Conservation (phyloP, 2,888 invertebrate species). For the Troides aeacus region DNA sequence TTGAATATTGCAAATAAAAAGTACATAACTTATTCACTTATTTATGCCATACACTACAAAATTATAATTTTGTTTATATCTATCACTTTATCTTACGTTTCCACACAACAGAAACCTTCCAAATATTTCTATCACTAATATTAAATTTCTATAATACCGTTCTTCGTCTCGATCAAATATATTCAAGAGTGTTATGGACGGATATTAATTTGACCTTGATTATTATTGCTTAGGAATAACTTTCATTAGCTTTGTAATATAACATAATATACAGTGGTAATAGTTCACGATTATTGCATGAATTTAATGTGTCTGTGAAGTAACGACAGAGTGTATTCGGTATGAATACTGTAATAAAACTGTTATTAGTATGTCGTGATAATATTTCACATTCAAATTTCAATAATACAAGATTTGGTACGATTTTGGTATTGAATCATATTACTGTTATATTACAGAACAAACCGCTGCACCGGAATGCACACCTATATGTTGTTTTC, state of each 20-base stretch:
- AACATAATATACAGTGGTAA: constrained; percentile 18
- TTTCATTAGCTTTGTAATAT: constrained; percentile 7
- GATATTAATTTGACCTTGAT: constrained; percentile 10
- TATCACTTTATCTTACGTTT: not conserved
- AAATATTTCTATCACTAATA: not conserved
- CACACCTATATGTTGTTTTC: constrained; percentile 4
- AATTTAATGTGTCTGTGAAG: constrained; percentile 11
- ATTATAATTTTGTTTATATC: not conserved
- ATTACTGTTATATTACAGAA: constrained; percentile 10
- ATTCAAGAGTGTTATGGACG: constrained; percentile 7
- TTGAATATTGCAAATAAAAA: not conserved
- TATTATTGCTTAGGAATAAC: constrained; percentile 9
- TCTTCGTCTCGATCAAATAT: not conserved
- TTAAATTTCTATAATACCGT: not conserved
- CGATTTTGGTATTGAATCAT: constrained; percentile 10
- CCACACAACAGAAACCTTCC: not conserved
- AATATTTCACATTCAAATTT: not conserved
- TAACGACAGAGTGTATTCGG: not conserved
- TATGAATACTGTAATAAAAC: not conserved
- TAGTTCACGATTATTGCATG: constrained; percentile 11
- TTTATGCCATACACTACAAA: not conserved
- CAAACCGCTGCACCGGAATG: not conserved
- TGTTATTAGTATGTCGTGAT: not conserved
- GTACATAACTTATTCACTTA: not conserved
- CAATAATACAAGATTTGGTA: constrained; percentile 9